phyloP scores from a whole-genome alignment of 2,888 invertebrate species.

The Selenia dentaria region DNA sequence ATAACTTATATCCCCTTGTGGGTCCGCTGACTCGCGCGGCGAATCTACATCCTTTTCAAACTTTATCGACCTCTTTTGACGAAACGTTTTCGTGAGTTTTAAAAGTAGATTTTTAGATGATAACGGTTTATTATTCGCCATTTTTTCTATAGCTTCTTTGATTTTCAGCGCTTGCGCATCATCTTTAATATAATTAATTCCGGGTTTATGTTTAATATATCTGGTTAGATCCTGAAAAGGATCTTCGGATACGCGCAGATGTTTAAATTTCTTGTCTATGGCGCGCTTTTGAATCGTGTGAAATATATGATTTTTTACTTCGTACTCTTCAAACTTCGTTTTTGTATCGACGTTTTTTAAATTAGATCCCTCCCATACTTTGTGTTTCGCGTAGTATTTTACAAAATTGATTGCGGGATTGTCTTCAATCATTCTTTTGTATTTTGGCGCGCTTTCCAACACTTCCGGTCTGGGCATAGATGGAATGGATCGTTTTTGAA shows the following conservation, averaged over 20 bases:
- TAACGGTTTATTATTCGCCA: slow-evolving; percentile 6
- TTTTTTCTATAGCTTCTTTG: slow-evolving; percentile 36
- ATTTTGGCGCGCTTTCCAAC: slow-evolving; percentile 1
- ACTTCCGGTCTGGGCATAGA: slow-evolving; percentile 14
- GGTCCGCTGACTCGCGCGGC: slow-evolving; percentile 45
- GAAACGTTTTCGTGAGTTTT: slow-evolving; percentile 1
- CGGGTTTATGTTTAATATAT: slow-evolving; percentile 38
- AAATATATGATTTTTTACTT: slow-evolving; percentile 47
- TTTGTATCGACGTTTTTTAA: slow-evolving; percentile 23
- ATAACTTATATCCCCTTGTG: slow-evolving; percentile 58
- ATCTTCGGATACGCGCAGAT: slow-evolving; percentile 37
- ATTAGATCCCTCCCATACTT: slow-evolving; percentile 60
- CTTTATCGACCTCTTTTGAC: slow-evolving; percentile 36
- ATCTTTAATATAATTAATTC: slow-evolving; percentile 37
- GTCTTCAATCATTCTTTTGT: slow-evolving; percentile 47
- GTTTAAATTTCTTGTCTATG: slow-evolving; percentile 27
- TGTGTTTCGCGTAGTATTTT: slow-evolving; percentile 65
- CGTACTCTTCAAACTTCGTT: slow-evolving; percentile 29
- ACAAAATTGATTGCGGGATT: slow-evolving; percentile 50
- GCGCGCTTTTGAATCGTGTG: slow-evolving; percentile 42
- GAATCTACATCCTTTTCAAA: slow-evolving; percentile 40
- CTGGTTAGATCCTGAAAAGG: slow-evolving; percentile 41
- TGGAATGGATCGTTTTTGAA: slow-evolving; percentile 30
- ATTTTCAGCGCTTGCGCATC: slow-evolving; percentile 37
- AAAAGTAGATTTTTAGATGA: slow-evolving; percentile 10